These are phyloP conservation scores for Prunella fulvescens DNA, from an alignment of 2,113 vertebrate species.

Conservation along the genomic window DNA sequence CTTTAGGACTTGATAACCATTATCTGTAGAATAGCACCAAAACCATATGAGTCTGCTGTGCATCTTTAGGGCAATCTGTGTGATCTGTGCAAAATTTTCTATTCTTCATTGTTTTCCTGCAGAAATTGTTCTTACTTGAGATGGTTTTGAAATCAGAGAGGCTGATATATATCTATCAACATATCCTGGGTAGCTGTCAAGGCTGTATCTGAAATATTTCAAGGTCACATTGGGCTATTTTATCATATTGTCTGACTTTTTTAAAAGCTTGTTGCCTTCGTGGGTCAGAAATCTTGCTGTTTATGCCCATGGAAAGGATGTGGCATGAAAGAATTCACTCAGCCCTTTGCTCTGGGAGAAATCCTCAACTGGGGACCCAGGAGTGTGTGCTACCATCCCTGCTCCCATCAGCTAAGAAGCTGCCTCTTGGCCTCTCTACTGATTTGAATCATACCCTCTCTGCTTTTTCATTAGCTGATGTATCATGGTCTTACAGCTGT, in stretches of 20 bases:
- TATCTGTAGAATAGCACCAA: background rate
- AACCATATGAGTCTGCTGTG: background rate
- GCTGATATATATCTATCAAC: background rate
- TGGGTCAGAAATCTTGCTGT: background rate
- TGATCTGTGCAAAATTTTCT: background rate
- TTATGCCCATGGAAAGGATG: background rate
- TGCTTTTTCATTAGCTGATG: constrained; percentile 42
- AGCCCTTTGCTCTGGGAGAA: background rate
- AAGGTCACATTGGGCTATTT: background rate
- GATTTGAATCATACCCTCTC: background rate
- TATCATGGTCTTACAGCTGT: constrained; percentile 38
- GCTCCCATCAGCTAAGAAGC: background rate
- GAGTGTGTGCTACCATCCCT: background rate
- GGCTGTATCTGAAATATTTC: background rate
- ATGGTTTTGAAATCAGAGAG: background rate
- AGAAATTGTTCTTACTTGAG: background rate
- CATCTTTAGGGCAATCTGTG: background rate
- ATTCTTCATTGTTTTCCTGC: background rate
- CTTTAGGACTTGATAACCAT: background rate
- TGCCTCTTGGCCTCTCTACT: background rate
- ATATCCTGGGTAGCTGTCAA: background rate
- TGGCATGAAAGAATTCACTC: background rate
- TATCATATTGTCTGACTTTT: background rate
- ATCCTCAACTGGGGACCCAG: background rate
- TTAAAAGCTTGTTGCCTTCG: background rate